These are phyloP conservation scores for Eulithis prunata DNA, from an alignment of 2,888 invertebrate genomes.

Conservation along the genomic window DNA sequence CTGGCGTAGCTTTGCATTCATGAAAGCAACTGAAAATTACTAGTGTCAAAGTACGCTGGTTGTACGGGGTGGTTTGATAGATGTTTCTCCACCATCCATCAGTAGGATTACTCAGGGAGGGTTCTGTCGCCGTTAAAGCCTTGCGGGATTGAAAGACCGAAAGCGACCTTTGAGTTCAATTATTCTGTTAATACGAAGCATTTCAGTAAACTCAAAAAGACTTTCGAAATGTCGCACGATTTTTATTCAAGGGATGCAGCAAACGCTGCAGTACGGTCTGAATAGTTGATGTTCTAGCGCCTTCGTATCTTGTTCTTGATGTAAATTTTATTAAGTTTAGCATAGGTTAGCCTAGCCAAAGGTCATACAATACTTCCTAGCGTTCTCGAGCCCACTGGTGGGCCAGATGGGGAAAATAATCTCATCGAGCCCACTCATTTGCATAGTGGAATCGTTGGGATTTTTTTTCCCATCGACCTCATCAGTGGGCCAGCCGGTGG, in stretches of 20 bases:
- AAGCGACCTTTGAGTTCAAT: slow-evolving; percentile 52
- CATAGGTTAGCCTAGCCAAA: neutral
- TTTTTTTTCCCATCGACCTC: too few relatives aligned
- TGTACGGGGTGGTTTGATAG: slow-evolving; percentile 47
- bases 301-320: neutral
- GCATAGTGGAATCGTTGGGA: too few relatives aligned
- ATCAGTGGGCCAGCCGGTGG: too few relatives aligned
- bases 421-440: too few relatives aligned
- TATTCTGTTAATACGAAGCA: slow-evolving; percentile 52
- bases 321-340: neutral
- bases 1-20: slow-evolving; percentile 26
- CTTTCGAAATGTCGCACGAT: slow-evolving; percentile 23
- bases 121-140: slow-evolving; percentile 52
- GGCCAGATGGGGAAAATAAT: too few relatives aligned
- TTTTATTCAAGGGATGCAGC: slow-evolving; percentile 25
- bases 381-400: too few relatives aligned
- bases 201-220: slow-evolving; percentile 22
- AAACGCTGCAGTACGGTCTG: slow-evolving; percentile 7
- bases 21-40: slow-evolving; percentile 34
- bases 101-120: slow-evolving; percentile 56
- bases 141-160: slow-evolving; percentile 56
- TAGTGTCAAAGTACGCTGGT: slow-evolving; percentile 35
- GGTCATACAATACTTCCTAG: too few relatives aligned
- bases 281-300: slow-evolving; percentile 11
- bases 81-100: slow-evolving; percentile 53